Conservation (phyloP, 2,797 vertebrate genomes). For the Pteronotus mesoamericanus region DNA sequence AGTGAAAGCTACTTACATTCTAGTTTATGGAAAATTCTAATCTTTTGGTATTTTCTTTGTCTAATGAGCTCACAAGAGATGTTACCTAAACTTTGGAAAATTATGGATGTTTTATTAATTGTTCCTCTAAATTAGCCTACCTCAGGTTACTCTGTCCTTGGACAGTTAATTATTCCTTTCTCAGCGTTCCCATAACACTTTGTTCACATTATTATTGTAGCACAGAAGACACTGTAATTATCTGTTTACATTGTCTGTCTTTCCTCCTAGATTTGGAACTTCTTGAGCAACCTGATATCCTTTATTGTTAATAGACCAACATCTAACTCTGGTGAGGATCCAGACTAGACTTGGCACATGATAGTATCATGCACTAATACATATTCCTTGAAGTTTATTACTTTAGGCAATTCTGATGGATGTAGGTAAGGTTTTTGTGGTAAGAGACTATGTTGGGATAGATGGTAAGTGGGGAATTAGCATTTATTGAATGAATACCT, state of each 20-base stretch:
- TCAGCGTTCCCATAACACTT: not conserved
- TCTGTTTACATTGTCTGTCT: not conserved
- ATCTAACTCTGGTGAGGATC: not conserved
- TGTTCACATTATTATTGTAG: not conserved
- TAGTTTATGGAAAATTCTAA: not conserved
- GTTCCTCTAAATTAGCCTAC: conserved; percentile 37
- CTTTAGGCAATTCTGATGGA: not conserved
- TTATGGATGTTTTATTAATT: conserved; percentile 40
- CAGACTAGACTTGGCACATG: not conserved
- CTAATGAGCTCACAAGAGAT: not conserved
- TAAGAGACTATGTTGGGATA: not conserved
- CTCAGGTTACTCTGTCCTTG: conserved; percentile 50
- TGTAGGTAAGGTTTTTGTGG: not conserved
- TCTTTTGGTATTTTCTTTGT: conserved; percentile 1
- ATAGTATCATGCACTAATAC: not conserved
- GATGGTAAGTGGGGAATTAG: not conserved
- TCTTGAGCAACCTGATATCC: not conserved
- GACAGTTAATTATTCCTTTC: conserved; percentile 43
- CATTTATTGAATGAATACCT: not conserved
- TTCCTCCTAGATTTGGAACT: not conserved
- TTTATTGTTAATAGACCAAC: not conserved
- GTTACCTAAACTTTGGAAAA: conserved; percentile 12
- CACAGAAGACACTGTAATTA: conserved; percentile 7
- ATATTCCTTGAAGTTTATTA: not conserved
- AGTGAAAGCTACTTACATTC: not conserved